phyloP scores from a whole-genome alignment of 2,888 invertebrate species.

The Meganola albula region DNA sequence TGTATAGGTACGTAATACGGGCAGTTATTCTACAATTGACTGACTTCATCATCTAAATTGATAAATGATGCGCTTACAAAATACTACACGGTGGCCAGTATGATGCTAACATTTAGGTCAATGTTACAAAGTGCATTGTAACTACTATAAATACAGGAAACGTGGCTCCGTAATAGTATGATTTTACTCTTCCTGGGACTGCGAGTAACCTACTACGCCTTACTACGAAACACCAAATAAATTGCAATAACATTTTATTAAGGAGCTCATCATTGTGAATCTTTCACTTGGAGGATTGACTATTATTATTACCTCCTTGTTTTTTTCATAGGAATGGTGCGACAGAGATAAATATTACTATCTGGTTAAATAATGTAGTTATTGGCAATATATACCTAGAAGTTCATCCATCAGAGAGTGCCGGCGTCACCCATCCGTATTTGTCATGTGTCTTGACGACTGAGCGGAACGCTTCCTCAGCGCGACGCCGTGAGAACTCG shows the following conservation, averaged over 20 bases:
- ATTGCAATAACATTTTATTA: too few species aligned
- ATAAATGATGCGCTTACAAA: constrained; percentile 41
- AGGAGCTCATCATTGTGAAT: too few species aligned
- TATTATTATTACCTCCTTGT: too few species aligned
- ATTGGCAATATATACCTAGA: constrained; percentile 9
- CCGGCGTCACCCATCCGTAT: constrained; percentile 94
- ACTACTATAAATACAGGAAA: neutral
- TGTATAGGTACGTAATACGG: constrained; percentile 6
- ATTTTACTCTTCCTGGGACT: too few species aligned
- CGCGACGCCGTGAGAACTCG: constrained; percentile 86
- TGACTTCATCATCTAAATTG: constrained; percentile 39
- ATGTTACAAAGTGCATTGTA: constrained; percentile 29
- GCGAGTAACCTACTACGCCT: too few species aligned
- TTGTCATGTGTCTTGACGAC: constrained; percentile 94
- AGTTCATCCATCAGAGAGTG: constrained; percentile 88
- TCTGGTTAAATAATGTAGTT: too few species aligned
- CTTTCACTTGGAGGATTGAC: too few species aligned
- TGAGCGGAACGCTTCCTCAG: constrained; percentile 92
- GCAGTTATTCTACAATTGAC: constrained; percentile 18
- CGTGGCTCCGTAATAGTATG: neutral
- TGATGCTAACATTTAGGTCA: constrained; percentile 38
- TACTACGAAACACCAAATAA: too few species aligned
- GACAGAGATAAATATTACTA: too few species aligned
- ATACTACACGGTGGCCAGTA: constrained; percentile 21
- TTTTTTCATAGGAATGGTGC: too few species aligned